phyloP scores from a whole-genome alignment of 2,797 vertebrate genomes.

The Hoplostethus atlanticus region DNA sequence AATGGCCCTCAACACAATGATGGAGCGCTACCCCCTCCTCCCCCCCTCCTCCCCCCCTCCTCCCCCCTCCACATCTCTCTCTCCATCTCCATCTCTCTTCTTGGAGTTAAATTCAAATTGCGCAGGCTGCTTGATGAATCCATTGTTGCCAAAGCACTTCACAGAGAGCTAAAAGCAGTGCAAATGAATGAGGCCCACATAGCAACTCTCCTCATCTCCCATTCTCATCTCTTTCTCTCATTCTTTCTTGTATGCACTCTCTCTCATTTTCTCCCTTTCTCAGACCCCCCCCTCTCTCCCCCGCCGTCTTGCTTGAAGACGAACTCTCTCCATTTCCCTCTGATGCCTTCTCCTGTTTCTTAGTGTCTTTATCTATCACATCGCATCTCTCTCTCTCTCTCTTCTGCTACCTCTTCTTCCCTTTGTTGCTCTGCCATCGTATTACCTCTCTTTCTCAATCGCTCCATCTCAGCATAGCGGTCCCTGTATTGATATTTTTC shows the following conservation, averaged over 20 bases:
- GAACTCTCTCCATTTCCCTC: slow-evolving; percentile 47
- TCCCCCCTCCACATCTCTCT: neutral
- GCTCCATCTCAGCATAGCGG: slow-evolving; percentile 33
- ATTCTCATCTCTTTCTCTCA: slow-evolving; percentile 46
- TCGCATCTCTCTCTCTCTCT: slow-evolving; percentile 43
- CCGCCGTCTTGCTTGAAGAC: slow-evolving; percentile 51
- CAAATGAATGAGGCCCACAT: slow-evolving; percentile 71
- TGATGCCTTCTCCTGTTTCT: slow-evolving; percentile 59
- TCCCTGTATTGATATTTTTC: slow-evolving; percentile 40
- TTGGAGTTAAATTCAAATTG: slow-evolving; percentile 61
- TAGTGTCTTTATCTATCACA: slow-evolving; percentile 54
- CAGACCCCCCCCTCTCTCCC: slow-evolving; percentile 55
- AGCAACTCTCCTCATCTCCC: slow-evolving; percentile 47
- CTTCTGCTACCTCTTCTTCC: slow-evolving; percentile 60
- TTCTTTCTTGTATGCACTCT: slow-evolving; percentile 43
- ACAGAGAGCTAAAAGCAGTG: slow-evolving; percentile 61
- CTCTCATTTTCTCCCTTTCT: slow-evolving; percentile 30
- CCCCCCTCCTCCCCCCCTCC: neutral
- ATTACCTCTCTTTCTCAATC: slow-evolving; percentile 61
- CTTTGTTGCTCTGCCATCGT: slow-evolving; percentile 68
- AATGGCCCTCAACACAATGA: slow-evolving; percentile 64
- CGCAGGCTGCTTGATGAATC: slow-evolving; percentile 69
- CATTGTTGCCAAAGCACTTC: slow-evolving; percentile 73
- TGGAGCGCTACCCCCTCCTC: slow-evolving; percentile 20
- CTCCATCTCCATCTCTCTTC: slow-evolving; percentile 20